phyloP scores from a whole-genome alignment of 1,140 invertebrate genomes.

The Euschistus heros region DNA sequence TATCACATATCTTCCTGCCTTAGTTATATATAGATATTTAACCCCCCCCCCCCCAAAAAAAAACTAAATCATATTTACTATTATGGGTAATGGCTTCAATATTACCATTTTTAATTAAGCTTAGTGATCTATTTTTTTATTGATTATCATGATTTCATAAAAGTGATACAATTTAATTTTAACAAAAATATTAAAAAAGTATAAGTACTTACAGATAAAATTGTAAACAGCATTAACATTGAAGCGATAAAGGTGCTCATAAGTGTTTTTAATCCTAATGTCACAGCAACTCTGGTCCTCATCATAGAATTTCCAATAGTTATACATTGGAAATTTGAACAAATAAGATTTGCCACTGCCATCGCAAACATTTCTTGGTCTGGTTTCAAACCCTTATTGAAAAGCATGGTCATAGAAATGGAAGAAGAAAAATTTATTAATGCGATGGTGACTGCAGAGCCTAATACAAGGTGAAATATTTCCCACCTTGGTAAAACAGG shows the following conservation, averaged over 20 bases:
- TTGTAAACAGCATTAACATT: constrained; percentile 12
- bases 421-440: constrained; percentile 21
- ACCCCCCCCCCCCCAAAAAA: no score
- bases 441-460: constrained; percentile 15
- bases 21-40: no score
- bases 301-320: constrained; percentile 27
- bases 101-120: neutral
- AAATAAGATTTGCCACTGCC: constrained; percentile 18
- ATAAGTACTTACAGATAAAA: constrained; percentile 22
- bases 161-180: neutral
- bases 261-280: constrained; percentile 17
- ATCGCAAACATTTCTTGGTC: constrained; percentile 24
- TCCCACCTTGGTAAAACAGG: neutral
- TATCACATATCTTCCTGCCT: no score
- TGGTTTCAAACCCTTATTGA: constrained; percentile 13
- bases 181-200: neutral
- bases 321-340: constrained; percentile 21
- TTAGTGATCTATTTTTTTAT: neutral
- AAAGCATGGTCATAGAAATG: constrained; percentile 15
- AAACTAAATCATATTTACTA: neutral
- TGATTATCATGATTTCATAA: no score
- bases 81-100: neutral
- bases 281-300: constrained; percentile 21
- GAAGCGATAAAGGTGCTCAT: constrained; percentile 14
- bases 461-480: neutral